These are phyloP conservation scores for Athene noctua DNA, from an alignment of 2,113 vertebrate species.

Conservation along the genomic window DNA sequence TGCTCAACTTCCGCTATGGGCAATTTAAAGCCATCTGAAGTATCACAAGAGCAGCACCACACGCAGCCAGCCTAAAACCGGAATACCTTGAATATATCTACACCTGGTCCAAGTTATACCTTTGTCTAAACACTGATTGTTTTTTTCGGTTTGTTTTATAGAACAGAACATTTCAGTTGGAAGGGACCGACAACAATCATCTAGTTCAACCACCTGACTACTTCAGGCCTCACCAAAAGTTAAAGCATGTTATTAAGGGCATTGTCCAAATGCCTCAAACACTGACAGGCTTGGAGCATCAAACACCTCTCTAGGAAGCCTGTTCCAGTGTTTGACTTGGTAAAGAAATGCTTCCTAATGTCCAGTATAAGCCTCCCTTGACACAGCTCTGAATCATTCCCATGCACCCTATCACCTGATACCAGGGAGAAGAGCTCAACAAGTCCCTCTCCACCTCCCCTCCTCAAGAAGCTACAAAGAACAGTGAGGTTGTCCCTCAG, in stretches of 20 bases:
- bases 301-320: background rate
- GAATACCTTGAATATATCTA: background rate
- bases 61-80: rapidly evolving
- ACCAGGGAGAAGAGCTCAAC: background rate
- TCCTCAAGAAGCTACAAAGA: background rate
- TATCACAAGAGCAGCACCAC: background rate
- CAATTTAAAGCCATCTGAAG: background rate
- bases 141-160: background rate
- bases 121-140: background rate
- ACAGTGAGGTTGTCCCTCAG: background rate
- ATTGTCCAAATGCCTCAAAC: background rate
- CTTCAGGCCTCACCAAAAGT: background rate
- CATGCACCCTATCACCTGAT: background rate
- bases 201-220: background rate
- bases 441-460: background rate
- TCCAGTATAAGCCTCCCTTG: background rate
- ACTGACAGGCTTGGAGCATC: background rate
- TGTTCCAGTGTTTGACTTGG: background rate
- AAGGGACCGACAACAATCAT: background rate
- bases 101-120: background rate
- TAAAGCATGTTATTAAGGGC: background rate
- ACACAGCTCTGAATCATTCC: background rate
- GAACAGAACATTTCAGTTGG: background rate
- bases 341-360: background rate
- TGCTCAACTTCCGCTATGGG: background rate